These are phyloP conservation scores for Pandemis cinnamomeana DNA, from an alignment of 2,888 invertebrate genomes.

Conservation along the genomic window DNA sequence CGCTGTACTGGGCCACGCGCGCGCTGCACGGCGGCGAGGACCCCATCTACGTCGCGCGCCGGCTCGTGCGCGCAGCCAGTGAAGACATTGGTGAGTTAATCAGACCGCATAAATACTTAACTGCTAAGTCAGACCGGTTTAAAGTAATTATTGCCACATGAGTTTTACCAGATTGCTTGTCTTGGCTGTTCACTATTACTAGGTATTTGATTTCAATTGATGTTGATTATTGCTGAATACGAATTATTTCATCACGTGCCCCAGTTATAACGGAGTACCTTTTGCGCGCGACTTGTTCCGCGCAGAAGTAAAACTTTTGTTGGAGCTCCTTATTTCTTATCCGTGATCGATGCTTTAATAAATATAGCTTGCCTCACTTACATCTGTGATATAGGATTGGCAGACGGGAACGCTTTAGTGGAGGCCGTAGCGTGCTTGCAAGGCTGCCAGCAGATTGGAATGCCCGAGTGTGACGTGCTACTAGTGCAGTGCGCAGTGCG, in stretches of 20 bases:
- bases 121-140: no score
- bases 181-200: no score
- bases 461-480: conserved; percentile 92
- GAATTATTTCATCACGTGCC: no score
- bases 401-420: conserved; percentile 86
- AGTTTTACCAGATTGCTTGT: no score
- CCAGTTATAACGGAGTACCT: no score
- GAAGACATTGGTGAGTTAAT: conserved; percentile 88
- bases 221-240: no score
- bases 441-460: conserved; percentile 91
- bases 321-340: not conserved
- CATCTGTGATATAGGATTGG: conserved; percentile 81
- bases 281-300: no score
- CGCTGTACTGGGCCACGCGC: conserved; percentile 92
- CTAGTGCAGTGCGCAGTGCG: conserved; percentile 91
- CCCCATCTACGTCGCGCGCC: conserved; percentile 90
- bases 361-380: not conserved
- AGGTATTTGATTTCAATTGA: no score
- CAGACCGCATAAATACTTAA: no score
- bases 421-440: conserved; percentile 90
- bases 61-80: conserved; percentile 89
- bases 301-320: no score
- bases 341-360: not conserved
- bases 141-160: no score
- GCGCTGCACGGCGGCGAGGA: conserved; percentile 93